Conservation (phyloP, 2,888 invertebrate species). For the Lissocephala sabroskyi region DNA sequence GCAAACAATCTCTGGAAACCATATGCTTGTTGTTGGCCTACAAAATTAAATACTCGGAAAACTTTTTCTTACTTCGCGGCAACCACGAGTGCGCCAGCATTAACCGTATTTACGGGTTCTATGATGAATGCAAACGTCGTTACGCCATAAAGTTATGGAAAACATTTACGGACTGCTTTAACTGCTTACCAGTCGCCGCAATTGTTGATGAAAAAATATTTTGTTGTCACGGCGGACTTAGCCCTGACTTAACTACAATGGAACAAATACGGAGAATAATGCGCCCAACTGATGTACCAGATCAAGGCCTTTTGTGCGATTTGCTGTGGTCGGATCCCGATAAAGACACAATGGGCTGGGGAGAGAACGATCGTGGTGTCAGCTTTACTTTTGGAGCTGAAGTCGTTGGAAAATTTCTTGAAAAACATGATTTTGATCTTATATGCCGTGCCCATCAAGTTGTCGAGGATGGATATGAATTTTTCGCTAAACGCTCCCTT, state of each 20-base stretch:
- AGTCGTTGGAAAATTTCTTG: conserved; percentile 98
- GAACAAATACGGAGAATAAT: conserved; percentile 98
- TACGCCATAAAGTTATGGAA: conserved; percentile 99
- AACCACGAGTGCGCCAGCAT: conserved; percentile 99
- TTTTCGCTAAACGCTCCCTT: conserved; percentile 97
- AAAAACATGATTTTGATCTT: conserved; percentile 99
- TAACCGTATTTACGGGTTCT: conserved; percentile 98
- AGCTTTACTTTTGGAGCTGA: conserved; percentile 99
- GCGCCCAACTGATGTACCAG: conserved; percentile 98
- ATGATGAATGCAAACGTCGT: conserved; percentile 95
- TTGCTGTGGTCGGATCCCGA: conserved; percentile 98
- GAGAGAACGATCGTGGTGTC: conserved; percentile 99
- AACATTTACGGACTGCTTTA: conserved; percentile 99
- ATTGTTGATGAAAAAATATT: conserved; percentile 86
- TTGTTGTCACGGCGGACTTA: conserved; percentile 88
- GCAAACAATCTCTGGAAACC: conserved; percentile 97
- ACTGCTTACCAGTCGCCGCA: conserved; percentile 98
- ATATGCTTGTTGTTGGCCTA: conserved; percentile 97
- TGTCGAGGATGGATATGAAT: conserved; percentile 99
- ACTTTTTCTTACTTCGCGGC: conserved; percentile 96
- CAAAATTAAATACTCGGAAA: conserved; percentile 99
- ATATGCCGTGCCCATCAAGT: conserved; percentile 99
- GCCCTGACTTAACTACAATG: conserved; percentile 95
- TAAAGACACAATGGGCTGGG: conserved; percentile 99
- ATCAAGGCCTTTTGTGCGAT: conserved; percentile 97